Evolutionary conservation across 2,113 vertebrate genomes (phyloP), one percentile per base, ranked within the genome.

Genomic region (Gyps fulvus): DNA sequence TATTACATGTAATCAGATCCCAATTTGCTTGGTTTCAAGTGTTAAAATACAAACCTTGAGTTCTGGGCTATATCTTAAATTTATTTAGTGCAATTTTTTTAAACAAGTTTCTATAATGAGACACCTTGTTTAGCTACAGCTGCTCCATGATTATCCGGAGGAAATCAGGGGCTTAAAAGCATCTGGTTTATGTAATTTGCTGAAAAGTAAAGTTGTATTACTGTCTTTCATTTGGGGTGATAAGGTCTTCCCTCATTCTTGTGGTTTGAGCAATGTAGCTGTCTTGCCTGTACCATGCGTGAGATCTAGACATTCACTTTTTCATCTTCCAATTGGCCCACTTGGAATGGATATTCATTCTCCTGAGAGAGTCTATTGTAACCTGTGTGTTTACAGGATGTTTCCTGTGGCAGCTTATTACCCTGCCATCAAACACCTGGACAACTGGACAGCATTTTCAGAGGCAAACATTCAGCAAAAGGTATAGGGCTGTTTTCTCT

Each of bases 141-240:
- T 95, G 90, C 21, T 88, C 50, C 6, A 2, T 70, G 58, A 81
- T 91, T 95, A 81, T 80, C 66, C 32, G 36, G 67, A 83, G 92
- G 79, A 90, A 95, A 90, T 63, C 32, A 43, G 66, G 43, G 61
- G 8, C 89, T 94, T 95, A 92, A 94, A 95, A 86, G 63, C 85
- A 86, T 83, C 90, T 3, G 6, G 71, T 90, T 94, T 95, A 73
- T 32, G 26, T 93, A 73, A 70, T 38, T 73, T 83, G 40, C 82
- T 62, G 74, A 83, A 69, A 80, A 85, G 7, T 80, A 40, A 86
- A 72, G 71, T 74, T 57, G 10, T 67, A 10, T 83, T 91, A 42
- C 34, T 87, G 47, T 87, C 16, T 80, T 91, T 82, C 21, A 18
- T 40, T 67, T 50, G 52, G 40, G 36, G 4, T 59, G 65, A 57